Conservation (phyloP, 2,888 invertebrate genomes). For the Pyrochroa serraticornis region DNA sequence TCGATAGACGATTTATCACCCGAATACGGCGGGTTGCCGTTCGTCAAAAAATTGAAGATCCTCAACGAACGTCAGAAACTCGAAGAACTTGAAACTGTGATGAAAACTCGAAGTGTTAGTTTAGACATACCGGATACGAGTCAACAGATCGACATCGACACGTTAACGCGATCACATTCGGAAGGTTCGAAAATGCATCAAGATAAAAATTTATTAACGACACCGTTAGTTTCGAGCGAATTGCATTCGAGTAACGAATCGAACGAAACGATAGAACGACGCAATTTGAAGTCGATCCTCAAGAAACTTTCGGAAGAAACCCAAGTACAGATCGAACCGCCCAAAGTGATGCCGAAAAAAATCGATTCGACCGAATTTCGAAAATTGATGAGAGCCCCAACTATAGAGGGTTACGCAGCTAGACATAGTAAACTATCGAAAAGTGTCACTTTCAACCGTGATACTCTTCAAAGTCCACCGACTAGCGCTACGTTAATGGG, state of each 20-base stretch:
- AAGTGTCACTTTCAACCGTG: constrained; percentile 86
- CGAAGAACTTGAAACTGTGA: constrained; percentile 78
- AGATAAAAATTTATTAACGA: constrained; percentile 43
- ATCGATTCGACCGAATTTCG: constrained; percentile 65
- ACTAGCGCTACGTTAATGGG: constrained; percentile 48
- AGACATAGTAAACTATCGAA: constrained; percentile 86
- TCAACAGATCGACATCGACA: constrained; percentile 54
- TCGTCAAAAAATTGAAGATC: constrained; percentile 87
- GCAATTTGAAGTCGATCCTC: constrained; percentile 82
- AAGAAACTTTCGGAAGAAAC: constrained; percentile 79
- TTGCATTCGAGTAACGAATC: constrained; percentile 68
- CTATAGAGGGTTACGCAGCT: constrained; percentile 87
- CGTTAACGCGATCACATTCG: constrained; percentile 77
- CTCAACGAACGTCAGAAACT: constrained; percentile 86
- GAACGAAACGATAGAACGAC: constrained; percentile 77
- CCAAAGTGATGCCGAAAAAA: constrained; percentile 44
- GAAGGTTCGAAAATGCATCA: constrained; percentile 79
- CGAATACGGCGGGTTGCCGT: constrained; percentile 84
- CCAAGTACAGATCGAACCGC: constrained; percentile 31
- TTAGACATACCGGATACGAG: constrained; percentile 71
- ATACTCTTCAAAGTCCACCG: constrained; percentile 83
- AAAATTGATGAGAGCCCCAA: constrained; percentile 79
- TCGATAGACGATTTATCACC: constrained; percentile 89
- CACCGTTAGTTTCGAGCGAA: constrained; percentile 47
- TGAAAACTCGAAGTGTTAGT: constrained; percentile 79